A percentile compares a stretch with the other conserved stretches of the same genome.
Evolutionary conservation across 1,140 invertebrate genomes (phyloP).

Genomic region (Sminthurinus signatus): DNA sequence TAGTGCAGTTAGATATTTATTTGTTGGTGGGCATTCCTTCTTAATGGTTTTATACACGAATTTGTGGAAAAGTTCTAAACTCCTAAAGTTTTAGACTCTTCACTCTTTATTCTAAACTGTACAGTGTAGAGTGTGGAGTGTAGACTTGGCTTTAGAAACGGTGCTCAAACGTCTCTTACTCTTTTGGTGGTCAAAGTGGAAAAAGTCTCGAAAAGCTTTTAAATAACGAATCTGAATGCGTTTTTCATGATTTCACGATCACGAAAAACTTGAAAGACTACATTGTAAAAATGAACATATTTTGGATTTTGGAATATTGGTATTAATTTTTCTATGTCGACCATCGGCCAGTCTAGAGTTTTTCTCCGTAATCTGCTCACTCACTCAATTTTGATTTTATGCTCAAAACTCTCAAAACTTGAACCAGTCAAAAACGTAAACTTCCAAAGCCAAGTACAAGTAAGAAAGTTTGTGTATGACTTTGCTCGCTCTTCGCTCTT

Average conservation of each 20-base stretch:
- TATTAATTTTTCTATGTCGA: constrained; percentile 30
- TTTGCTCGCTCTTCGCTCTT: constrained; percentile 10
- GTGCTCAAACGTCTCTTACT: constrained; percentile 9
- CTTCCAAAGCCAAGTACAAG: too few species aligned
- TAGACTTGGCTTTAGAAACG: neutral
- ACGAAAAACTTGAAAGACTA: constrained; percentile 34
- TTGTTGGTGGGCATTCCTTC: too few species aligned
- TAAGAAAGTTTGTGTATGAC: neutral
- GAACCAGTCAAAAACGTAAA: too few species aligned
- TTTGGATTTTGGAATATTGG: constrained; percentile 34
- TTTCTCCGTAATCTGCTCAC: neutral
- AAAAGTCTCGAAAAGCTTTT: constrained; percentile 17
- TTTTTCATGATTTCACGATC: constrained; percentile 33
- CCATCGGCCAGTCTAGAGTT: constrained; percentile 1
- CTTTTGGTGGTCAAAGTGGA: constrained; percentile 31
- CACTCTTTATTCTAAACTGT: too few species aligned
- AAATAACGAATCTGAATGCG: constrained; percentile 37
- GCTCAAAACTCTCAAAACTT: too few species aligned
- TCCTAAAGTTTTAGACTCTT: too few species aligned
- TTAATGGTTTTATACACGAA: too few species aligned
- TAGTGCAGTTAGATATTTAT: too few species aligned
- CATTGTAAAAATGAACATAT: constrained; percentile 30
- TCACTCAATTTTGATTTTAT: too few species aligned
- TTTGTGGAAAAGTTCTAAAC: too few species aligned
- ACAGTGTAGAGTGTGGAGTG: too few species aligned